Percentiles rank a stretch among this genome's conserved stretches.
phyloP scores from a whole-genome alignment of 2,113 vertebrate genomes.

The Myrmophylax atrothorax region DNA sequence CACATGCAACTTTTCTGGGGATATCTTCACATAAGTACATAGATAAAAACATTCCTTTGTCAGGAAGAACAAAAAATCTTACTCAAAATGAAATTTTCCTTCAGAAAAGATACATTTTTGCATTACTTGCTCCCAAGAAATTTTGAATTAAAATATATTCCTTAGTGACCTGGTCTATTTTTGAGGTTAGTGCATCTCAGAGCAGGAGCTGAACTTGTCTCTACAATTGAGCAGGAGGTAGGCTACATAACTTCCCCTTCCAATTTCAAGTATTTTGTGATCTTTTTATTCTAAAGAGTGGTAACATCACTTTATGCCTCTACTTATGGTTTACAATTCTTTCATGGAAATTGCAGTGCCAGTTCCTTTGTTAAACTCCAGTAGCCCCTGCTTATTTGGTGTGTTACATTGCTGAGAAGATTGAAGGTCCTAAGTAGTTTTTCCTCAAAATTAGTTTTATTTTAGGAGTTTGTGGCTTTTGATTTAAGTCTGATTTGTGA shows the following conservation, averaged over 20 bases:
- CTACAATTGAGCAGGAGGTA: not conserved
- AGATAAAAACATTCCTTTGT: not conserved
- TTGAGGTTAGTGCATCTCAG: not conserved
- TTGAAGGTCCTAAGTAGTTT: not conserved
- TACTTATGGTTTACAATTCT: not conserved
- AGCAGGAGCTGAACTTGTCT: not conserved
- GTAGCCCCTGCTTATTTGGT: not conserved
- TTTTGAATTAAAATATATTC: not conserved
- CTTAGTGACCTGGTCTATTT: not conserved
- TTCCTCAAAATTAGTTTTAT: not conserved
- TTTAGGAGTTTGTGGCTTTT: not conserved
- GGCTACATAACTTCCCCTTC: not conserved
- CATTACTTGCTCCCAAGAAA: not conserved
- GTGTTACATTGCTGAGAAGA: not conserved
- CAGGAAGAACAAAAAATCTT: not conserved
- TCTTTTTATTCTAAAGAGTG: not conserved
- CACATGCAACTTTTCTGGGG: not conserved
- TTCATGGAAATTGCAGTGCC: not conserved
- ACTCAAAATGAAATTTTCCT: not conserved
- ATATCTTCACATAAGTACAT: not conserved
- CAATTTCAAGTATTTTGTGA: not conserved
- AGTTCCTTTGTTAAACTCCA: not conserved
- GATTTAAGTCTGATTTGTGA: not conserved
- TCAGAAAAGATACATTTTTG: not conserved
- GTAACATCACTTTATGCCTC: not conserved